Evolutionary conservation across 2,888 invertebrate genomes (phyloP).

Genomic region (Apodemia mormo): DNA sequence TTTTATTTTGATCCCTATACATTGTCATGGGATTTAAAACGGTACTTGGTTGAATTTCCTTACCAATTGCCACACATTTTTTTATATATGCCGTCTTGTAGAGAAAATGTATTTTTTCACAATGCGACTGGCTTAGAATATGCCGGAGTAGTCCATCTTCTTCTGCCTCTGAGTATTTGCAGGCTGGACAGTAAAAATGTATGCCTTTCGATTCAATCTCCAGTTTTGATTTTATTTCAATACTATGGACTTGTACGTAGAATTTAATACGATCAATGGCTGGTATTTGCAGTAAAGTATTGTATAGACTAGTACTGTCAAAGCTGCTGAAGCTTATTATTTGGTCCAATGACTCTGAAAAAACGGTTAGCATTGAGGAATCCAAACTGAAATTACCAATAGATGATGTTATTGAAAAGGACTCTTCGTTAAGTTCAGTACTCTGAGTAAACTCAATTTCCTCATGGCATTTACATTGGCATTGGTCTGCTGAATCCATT

Average conservation of each 20-base stretch:
- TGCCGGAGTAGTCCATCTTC: constrained; percentile 62
- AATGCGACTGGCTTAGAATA: constrained; percentile 61
- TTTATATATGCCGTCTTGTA: constrained; percentile 75
- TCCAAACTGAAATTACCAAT: constrained; percentile 71
- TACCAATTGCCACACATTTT: constrained; percentile 62
- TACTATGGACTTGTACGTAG: constrained; percentile 71
- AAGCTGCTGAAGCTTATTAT: constrained; percentile 70
- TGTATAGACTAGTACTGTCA: constrained; percentile 59
- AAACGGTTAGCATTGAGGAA: constrained; percentile 64
- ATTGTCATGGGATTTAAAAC: constrained; percentile 72
- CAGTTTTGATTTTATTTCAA: constrained; percentile 53
- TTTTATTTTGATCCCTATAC: constrained; percentile 73
- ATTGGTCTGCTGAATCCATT: constrained; percentile 38
- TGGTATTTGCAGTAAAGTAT: constrained; percentile 59
- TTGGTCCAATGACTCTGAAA: constrained; percentile 68
- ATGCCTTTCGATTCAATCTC: constrained; percentile 53
- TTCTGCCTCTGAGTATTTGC: constrained; percentile 53
- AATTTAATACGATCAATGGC: constrained; percentile 71
- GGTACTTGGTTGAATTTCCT: constrained; percentile 72
- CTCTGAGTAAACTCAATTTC: constrained; percentile 48
- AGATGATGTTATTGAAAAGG: constrained; percentile 63
- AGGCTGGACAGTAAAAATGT: constrained; percentile 61
- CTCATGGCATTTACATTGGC: constrained; percentile 58
- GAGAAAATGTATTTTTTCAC: constrained; percentile 70
- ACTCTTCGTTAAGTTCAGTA: constrained; percentile 50